Percentiles rank a stretch among this genome's conserved stretches.
Conservation (phyloP, 2,797 vertebrate genomes). For the Bradypodion ventrale region DNA sequence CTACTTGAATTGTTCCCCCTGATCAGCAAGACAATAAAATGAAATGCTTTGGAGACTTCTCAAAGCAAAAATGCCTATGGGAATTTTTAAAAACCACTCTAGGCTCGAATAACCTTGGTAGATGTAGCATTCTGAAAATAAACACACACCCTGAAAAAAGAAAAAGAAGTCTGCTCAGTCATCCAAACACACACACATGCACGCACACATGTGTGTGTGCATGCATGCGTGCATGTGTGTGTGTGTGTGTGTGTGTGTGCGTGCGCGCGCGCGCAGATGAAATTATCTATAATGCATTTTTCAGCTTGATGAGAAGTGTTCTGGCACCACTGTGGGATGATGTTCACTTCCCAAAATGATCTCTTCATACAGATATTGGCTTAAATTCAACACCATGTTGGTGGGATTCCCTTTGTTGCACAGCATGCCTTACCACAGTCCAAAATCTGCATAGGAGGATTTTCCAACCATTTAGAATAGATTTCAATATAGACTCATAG, state of each 20-base stretch:
- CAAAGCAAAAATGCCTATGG: background rate
- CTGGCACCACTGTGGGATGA: background rate
- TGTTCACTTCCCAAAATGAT: background rate
- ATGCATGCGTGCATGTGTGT: too few species aligned
- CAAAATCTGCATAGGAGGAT: background rate
- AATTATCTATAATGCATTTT: background rate
- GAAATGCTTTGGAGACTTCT: background rate
- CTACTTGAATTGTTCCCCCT: conserved; percentile 15
- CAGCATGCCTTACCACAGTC: background rate
- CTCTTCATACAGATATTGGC: background rate
- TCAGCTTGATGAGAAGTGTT: background rate
- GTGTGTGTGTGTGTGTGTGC: too few species aligned
- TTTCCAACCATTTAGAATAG: background rate
- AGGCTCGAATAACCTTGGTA: background rate
- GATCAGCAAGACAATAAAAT: background rate
- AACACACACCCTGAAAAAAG: background rate
- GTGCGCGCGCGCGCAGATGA: background rate
- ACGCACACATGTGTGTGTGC: too few species aligned
- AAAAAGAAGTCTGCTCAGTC: background rate
- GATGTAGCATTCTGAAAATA: background rate
- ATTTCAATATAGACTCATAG: background rate
- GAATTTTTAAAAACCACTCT: background rate
- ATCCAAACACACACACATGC: too few species aligned
- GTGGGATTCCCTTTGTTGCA: background rate
- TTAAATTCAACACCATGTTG: background rate